A percentile compares a stretch with the other conserved stretches of the same genome.
phyloP scores from a whole-genome alignment of 2,888 invertebrate genomes.

The Melanostoma scalare region DNA sequence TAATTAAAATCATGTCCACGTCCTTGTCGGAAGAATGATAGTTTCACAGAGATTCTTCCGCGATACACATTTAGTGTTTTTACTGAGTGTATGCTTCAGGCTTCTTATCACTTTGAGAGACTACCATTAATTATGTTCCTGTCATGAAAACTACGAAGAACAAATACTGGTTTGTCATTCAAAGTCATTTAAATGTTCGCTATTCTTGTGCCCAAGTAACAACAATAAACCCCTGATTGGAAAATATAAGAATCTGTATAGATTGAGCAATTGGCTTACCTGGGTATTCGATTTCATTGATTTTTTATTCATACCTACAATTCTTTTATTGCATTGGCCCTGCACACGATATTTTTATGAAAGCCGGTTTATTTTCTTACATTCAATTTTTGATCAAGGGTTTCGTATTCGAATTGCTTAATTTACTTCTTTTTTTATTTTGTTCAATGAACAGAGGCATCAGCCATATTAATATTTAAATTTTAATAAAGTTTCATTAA shows the following conservation, averaged over 20 bases:
- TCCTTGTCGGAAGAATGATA: conserved; percentile 17
- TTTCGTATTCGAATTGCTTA: not conserved
- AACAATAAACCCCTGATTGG: too few species aligned
- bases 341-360: too few species aligned
- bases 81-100: not conserved
- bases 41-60: not conserved
- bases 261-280: too few species aligned
- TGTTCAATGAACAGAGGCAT: conserved; percentile 13
- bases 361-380: too few species aligned
- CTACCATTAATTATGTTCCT: conserved; percentile 1
- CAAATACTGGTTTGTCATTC: conserved; percentile 36
- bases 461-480: conserved; percentile 30
- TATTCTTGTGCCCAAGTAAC: too few species aligned
- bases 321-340: too few species aligned
- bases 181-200: not conserved
- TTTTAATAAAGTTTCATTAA: conserved; percentile 44
- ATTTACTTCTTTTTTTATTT: conserved; percentile 1
- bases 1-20: conserved; percentile 61
- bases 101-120: conserved; percentile 33
- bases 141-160: conserved; percentile 17
- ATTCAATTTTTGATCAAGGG: conserved; percentile 12
- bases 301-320: too few species aligned
- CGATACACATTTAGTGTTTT: conserved; percentile 20
- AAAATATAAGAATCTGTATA: too few species aligned
- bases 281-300: too few species aligned